Conservation (phyloP, 2,113 vertebrate species). For the Epinephelus lanceolatus region DNA sequence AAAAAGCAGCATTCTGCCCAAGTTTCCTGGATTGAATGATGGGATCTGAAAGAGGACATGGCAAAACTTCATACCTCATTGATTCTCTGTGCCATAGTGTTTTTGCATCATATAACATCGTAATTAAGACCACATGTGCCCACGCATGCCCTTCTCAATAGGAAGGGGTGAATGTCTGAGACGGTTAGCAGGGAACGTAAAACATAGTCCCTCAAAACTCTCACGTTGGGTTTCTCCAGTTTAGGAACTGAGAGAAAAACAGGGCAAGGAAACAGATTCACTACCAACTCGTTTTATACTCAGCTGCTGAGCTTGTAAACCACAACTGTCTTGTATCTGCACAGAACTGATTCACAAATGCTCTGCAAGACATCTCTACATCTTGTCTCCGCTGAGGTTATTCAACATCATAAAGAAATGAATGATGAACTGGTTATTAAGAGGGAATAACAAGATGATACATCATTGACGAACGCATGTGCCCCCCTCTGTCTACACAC, state of each 20-base stretch:
- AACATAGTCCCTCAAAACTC: conserved; percentile 38
- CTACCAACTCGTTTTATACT: background rate
- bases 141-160: conserved; percentile 39
- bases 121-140: conserved; percentile 77
- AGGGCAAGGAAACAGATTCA: background rate
- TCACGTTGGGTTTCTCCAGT: background rate
- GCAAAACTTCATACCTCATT: conserved; percentile 73
- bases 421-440: background rate
- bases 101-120: conserved; percentile 63
- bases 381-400: background rate
- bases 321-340: background rate
- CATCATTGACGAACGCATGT: background rate
- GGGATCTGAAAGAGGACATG: conserved; percentile 62
- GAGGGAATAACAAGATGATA: background rate
- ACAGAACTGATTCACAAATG: conserved; percentile 7
- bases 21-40: conserved; percentile 69
- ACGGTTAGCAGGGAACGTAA: conserved; percentile 67
- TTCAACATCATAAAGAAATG: background rate
- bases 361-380: background rate
- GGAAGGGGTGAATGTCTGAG: conserved; percentile 52
- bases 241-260: conserved; percentile 3
- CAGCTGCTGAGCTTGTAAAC: conserved; percentile 1
- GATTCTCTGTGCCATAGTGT: conserved; percentile 60
- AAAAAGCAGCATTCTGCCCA: conserved; percentile 12
- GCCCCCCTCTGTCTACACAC: background rate